These are phyloP conservation scores for Perca flavescens DNA, from an alignment of 2,113 vertebrate genomes.

Conservation along the genomic window DNA sequence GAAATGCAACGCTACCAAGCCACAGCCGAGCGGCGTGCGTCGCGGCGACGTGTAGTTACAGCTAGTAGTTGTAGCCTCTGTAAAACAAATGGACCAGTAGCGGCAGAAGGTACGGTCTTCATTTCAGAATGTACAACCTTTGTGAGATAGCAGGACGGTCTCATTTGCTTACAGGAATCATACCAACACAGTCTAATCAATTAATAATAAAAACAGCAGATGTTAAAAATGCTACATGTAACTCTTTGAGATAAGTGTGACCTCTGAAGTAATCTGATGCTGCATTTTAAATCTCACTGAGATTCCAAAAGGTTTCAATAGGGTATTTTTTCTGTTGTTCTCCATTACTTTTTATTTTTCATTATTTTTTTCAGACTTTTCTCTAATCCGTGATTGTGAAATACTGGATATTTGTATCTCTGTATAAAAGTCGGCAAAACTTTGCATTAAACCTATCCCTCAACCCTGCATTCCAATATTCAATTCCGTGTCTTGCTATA, in stretches of 20 bases:
- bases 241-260: neutral
- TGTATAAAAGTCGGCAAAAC: too few species aligned
- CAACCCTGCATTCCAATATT: neutral
- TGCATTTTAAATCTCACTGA: neutral
- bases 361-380: too few species aligned
- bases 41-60: too few species aligned
- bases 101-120: neutral
- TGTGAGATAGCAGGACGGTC: neutral
- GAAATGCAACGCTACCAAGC: too few species aligned
- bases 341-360: neutral
- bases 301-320: neutral
- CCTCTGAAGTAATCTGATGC: neutral
- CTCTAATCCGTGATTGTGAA: too few species aligned
- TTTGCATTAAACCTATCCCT: neutral
- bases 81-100: neutral
- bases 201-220: neutral
- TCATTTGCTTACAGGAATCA: neutral
- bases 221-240: constrained; percentile 8
- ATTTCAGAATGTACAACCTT: neutral
- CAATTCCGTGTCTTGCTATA: neutral
- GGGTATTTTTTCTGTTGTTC: too few species aligned
- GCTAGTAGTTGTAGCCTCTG: too few species aligned
- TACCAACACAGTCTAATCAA: neutral
- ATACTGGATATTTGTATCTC: too few species aligned
- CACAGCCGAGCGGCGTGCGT: too few species aligned